Evolutionary conservation across 1,140 invertebrate species (phyloP).

Genomic region (Chironomus striatipennis): DNA sequence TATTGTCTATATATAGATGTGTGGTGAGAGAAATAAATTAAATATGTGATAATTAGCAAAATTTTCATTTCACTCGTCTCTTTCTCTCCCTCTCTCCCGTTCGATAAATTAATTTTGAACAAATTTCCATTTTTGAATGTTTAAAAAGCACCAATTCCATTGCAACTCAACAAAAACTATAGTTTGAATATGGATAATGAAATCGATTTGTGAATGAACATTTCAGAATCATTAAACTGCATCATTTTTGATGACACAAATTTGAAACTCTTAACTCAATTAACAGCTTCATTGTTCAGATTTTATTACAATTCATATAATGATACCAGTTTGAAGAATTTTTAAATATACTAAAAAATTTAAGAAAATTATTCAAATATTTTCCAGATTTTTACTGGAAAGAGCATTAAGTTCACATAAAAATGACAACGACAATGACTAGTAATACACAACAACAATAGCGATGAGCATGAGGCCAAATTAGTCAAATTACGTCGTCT

Average conservation of each 20-base stretch:
- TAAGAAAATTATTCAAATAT: neutral
- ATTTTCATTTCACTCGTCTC: neutral
- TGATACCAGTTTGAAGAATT: neutral
- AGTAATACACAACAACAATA: too few species aligned
- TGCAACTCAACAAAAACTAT: too few species aligned
- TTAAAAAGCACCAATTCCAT: neutral
- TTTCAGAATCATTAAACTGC: neutral
- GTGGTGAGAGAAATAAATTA: neutral
- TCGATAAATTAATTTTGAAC: neutral
- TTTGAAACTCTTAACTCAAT: neutral
- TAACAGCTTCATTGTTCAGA: neutral
- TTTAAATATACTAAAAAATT: neutral
- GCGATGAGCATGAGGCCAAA: neutral
- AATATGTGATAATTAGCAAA: neutral
- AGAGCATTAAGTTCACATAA: neutral
- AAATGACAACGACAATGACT: neutral
- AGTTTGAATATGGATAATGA: neutral
- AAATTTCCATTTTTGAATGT: neutral
- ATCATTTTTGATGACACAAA: too few species aligned
- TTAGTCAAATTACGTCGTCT: neutral
- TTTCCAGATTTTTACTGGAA: neutral
- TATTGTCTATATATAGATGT: neutral
- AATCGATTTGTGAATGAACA: conserved; percentile 1
- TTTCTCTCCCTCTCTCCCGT: neutral
- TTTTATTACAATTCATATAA: too few species aligned